phyloP scores from a whole-genome alignment of 2,888 invertebrate species.

The Lordiphosa andalusiaca region DNA sequence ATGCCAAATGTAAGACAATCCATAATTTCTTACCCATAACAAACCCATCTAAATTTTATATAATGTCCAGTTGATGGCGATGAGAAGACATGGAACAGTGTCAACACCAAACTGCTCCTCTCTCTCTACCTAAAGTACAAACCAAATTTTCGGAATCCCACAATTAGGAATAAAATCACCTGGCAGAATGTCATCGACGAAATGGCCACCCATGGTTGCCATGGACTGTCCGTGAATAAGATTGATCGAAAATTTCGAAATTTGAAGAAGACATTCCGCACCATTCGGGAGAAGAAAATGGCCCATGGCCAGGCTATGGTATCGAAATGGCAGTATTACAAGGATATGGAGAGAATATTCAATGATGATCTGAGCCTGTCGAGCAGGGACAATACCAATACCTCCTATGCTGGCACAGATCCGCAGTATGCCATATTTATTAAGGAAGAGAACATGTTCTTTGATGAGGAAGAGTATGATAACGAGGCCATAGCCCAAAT shows the following conservation, averaged over 20 bases:
- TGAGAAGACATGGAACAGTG: neutral
- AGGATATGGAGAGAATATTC: conserved; percentile 7
- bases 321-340: conserved; percentile 3
- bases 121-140: conserved; percentile 1
- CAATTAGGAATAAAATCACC: neutral
- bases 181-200: neutral
- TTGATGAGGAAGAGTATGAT: neutral
- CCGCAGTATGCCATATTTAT: conserved; percentile 1
- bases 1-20: too few relatives aligned
- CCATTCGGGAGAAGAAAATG: neutral
- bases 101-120: conserved; percentile 3
- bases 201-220: neutral
- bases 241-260: conserved; percentile 7
- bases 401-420: neutral
- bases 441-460: conserved; percentile 6
- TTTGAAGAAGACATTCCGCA: conserved; percentile 2
- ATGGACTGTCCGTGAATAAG: neutral
- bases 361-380: neutral
- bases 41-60: too few relatives aligned
- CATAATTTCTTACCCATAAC: too few relatives aligned
- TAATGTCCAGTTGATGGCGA: neutral
- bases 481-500: neutral
- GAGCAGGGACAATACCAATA: neutral
- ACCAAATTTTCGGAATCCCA: conserved; percentile 1
- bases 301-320: neutral